phyloP scores from a whole-genome alignment of 2,113 vertebrate genomes.

The Chloroceryle aenea region DNA sequence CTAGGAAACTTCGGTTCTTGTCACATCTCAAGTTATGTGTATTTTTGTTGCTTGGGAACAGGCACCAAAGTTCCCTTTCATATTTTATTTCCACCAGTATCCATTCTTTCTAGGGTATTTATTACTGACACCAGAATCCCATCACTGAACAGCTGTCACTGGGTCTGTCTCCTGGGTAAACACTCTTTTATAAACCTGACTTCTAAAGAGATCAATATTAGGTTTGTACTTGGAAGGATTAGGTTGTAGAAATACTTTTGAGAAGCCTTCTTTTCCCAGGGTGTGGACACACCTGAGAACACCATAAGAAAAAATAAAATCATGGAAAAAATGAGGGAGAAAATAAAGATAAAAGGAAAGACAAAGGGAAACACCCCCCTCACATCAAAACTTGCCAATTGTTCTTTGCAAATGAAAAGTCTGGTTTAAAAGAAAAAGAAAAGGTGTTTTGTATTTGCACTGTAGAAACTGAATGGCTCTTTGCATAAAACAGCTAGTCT shows the following conservation, averaged over 20 bases:
- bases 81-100: conserved; percentile 71
- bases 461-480: background rate
- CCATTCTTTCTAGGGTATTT: conserved; percentile 75
- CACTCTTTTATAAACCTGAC: conserved; percentile 36
- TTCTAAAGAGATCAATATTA: conserved; percentile 75
- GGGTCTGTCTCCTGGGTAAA: conserved; percentile 67
- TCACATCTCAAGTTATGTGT: conserved; percentile 71
- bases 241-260: conserved; percentile 69
- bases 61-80: conserved; percentile 56
- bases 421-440: background rate
- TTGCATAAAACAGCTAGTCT: background rate
- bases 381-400: background rate
- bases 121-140: conserved; percentile 76
- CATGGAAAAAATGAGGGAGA: background rate
- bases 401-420: conserved; percentile 6
- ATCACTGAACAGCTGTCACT: conserved; percentile 75
- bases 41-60: conserved; percentile 65
- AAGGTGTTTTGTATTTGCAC: background rate
- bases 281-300: conserved; percentile 66
- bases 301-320: conserved; percentile 40
- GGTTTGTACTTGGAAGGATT: conserved; percentile 67
- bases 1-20: conserved; percentile 46
- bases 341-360: background rate
- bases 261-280: conserved; percentile 54
- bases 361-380: background rate